Percentiles rank a stretch among this genome's conserved stretches.
Evolutionary conservation across 2,113 vertebrate genomes (phyloP).

Genomic region (Catharus fuscescens): DNA sequence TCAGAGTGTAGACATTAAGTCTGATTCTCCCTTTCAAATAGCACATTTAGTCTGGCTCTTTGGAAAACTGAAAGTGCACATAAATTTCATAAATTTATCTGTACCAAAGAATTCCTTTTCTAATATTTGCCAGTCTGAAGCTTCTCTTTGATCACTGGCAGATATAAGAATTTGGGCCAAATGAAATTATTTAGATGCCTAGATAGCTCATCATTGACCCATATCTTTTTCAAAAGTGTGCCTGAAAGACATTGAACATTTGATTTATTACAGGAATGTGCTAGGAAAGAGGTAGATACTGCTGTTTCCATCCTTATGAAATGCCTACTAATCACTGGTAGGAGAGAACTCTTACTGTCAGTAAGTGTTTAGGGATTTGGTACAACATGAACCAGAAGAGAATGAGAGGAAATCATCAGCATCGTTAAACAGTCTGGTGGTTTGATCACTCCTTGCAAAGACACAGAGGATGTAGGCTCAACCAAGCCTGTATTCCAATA

Average conservation of each 20-base stretch:
- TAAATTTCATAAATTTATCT: conserved; percentile 12
- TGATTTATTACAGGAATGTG: not conserved
- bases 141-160: not conserved
- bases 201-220: not conserved
- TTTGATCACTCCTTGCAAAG: conserved; percentile 16
- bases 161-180: not conserved
- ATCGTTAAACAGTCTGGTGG: conserved; percentile 2
- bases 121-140: not conserved
- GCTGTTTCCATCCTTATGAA: not conserved
- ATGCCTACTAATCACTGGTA: not conserved
- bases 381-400: not conserved
- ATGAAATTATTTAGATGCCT: not conserved
- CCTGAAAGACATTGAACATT: not conserved
- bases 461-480: not conserved
- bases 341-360: not conserved
- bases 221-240: not conserved
- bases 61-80: not conserved
- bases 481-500: not conserved
- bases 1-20: not conserved
- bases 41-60: not conserved
- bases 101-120: not conserved
- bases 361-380: not conserved
- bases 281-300: not conserved
- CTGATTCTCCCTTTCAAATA: not conserved
- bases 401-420: not conserved